Evolutionary conservation across 2,888 invertebrate species (phyloP).

Genomic region (Drosophila peninsularis): DNA sequence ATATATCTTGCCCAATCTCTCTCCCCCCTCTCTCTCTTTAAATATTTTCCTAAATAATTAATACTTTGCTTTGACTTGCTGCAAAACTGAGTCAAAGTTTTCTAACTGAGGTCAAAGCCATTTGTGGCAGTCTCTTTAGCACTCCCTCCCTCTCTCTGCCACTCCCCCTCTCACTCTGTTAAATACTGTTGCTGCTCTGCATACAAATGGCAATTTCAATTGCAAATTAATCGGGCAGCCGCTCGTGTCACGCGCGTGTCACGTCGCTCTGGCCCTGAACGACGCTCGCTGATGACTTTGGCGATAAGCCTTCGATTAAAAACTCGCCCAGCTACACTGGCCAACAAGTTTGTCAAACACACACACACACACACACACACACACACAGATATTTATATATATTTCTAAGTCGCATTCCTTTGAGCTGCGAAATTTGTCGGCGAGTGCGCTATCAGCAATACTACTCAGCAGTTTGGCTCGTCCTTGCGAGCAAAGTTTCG

Average conservation of each 20-base stretch:
- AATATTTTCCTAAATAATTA: slow-evolving; percentile 5
- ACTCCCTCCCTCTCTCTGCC: background rate
- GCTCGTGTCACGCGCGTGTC: slow-evolving; percentile 26
- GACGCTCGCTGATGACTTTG: slow-evolving; percentile 47
- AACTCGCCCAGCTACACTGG: slow-evolving; percentile 38
- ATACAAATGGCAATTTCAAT: slow-evolving; percentile 73
- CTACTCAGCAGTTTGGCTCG: slow-evolving; percentile 48
- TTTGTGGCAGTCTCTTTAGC: slow-evolving; percentile 43
- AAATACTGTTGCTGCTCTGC: slow-evolving; percentile 37
- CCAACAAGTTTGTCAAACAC: background rate
- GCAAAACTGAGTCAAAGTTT: slow-evolving; percentile 36
- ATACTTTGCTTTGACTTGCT: background rate
- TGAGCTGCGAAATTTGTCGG: background rate
- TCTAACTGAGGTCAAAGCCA: slow-evolving; percentile 59
- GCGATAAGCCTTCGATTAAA: slow-evolving; percentile 62
- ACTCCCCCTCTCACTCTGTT: slow-evolving; percentile 7
- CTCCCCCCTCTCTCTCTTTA: background rate
- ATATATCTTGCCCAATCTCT: background rate
- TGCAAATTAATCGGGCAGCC: slow-evolving; percentile 65
- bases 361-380: background rate
- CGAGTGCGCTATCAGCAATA: slow-evolving; percentile 32
- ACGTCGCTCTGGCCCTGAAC: slow-evolving; percentile 30
- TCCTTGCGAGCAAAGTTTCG: slow-evolving; percentile 43
- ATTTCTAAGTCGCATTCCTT: background rate
- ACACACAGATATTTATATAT: background rate